These are phyloP conservation scores for Andrena bucephala DNA, from an alignment of 2,888 invertebrate genomes.

Conservation along the genomic window DNA sequence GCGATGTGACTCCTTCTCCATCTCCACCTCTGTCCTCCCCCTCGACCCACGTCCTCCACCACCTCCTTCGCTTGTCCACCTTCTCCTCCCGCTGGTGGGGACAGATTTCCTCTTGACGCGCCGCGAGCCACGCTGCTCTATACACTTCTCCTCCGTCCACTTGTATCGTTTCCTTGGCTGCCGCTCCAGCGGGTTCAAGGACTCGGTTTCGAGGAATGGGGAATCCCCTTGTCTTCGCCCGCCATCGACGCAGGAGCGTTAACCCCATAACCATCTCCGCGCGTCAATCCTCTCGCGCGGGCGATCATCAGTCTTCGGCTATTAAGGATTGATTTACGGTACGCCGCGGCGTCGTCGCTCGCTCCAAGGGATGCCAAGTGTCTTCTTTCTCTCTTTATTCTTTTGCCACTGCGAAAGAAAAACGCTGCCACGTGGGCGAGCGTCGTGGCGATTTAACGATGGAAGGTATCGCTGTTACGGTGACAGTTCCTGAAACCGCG, in stretches of 20 bases:
- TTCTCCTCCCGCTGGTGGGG: conserved; percentile 74
- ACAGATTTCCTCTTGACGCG: conserved; percentile 78
- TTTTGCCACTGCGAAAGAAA: not conserved
- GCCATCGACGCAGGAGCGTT: conserved; percentile 58
- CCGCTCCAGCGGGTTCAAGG: conserved; percentile 53
- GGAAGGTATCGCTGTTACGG: not conserved
- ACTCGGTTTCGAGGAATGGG: conserved; percentile 40
- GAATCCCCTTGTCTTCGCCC: conserved; percentile 36
- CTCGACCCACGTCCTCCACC: conserved; percentile 54
- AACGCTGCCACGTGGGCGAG: not conserved
- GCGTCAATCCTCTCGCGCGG: conserved; percentile 62
- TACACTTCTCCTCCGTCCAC: conserved; percentile 71
- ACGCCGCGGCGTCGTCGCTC: not conserved
- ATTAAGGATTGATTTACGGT: conserved; percentile 13
- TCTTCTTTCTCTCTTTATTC: not conserved
- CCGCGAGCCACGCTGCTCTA: conserved; percentile 73
- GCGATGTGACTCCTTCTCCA: conserved; percentile 75
- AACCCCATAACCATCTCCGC: conserved; percentile 63
- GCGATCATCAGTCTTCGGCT: conserved; percentile 45
- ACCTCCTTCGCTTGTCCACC: conserved; percentile 53
- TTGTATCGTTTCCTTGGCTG: conserved; percentile 67
- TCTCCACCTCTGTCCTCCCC: conserved; percentile 60
- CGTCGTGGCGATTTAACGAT: not conserved
- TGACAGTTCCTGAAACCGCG: not conserved
- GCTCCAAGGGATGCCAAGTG: not conserved